A percentile compares a stretch with the other conserved stretches of the same genome.
Conservation (phyloP, 2,113 vertebrate genomes). For the Archocentrus centrarchus region DNA sequence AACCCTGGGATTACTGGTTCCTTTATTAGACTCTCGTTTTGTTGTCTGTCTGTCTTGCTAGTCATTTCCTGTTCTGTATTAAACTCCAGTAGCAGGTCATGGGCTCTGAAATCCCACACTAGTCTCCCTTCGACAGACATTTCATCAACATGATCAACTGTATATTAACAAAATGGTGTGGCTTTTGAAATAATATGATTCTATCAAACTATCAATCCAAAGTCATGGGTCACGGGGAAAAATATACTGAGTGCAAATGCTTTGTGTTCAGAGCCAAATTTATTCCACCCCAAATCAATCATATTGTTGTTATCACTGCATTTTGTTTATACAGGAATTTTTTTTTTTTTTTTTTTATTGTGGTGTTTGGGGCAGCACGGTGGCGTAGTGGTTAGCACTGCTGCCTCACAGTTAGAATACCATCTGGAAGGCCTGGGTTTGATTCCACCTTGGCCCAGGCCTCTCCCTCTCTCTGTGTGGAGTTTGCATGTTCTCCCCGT, state of each 20-base stretch:
- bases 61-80: slow-evolving; percentile 4
- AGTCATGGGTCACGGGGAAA: slow-evolving; percentile 16
- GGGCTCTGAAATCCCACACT: not conserved
- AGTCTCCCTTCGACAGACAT: not conserved
- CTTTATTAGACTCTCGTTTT: not conserved
- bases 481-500: too few relatives aligned
- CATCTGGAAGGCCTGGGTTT: too few relatives aligned
- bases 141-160: slow-evolving; percentile 27
- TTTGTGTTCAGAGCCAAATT: slow-evolving; percentile 31
- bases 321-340: not conserved
- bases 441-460: too few relatives aligned
- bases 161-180: slow-evolving; percentile 25
- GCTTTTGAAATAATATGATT: slow-evolving; percentile 42
- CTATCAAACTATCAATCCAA: not conserved
- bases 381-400: too few relatives aligned
- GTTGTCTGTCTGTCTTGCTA: not conserved
- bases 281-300: slow-evolving; percentile 26
- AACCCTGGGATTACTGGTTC: not conserved
- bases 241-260: slow-evolving; percentile 10
- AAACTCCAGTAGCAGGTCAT: slow-evolving; percentile 12
- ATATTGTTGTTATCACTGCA: not conserved
- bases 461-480: too few relatives aligned
- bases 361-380: too few relatives aligned
- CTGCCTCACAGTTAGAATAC: too few relatives aligned
- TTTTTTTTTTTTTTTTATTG: not conserved